Base-by-base conservation (phyloP, 2,113 vertebrate genomes). In the Phyllostomus discolor region DNA sequence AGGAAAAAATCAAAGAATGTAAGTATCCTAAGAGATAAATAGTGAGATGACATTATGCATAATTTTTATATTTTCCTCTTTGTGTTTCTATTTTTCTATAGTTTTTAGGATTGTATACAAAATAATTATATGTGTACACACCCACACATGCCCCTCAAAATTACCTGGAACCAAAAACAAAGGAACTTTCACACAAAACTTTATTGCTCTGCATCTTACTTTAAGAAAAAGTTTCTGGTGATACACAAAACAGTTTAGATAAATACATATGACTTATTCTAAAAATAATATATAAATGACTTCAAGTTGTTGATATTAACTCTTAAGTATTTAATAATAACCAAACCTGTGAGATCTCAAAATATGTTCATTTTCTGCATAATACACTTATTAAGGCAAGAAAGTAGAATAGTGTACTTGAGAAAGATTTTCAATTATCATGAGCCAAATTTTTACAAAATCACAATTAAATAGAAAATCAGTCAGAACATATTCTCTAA, bases 401-500 rank as follows among this genome's bases (percentile, higher is more conserved):
- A 76, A 96, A 76, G 5, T 50, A 89, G 46, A 89, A 69, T 2
- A 69, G 41, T 19, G 67, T 64, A 91, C 46, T 82, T 20, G 11
- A 88, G 8, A 73, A 91, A 94, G 50, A 92, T 90, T 95, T 93
- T 78, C 64, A 89, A 31, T 94, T 84, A 70, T 80, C 64, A 82
- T 38, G 7, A 31, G 28, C 43, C 93, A 89, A 97, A 72, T 50
- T 62, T 50, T 62, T 66, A 35, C 64, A 95, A 84, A 80, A 38
- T 46, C 14, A 52, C 8, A 82, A 38, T 76, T 95, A 87, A 64
- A 16, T 10, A 95, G 50, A 90, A 96, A 69, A 31, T 93, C 64
- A 89, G 9, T 83, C 59, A 70, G 31, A 84, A 87, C 14, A 41
- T 92, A 81, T 89, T 75, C n/a, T 93, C 17, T 70, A 90, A 95